These are phyloP conservation scores for Drosophila austrosaltans DNA, from an alignment of 2,888 invertebrate species.

Conservation along the genomic window DNA sequence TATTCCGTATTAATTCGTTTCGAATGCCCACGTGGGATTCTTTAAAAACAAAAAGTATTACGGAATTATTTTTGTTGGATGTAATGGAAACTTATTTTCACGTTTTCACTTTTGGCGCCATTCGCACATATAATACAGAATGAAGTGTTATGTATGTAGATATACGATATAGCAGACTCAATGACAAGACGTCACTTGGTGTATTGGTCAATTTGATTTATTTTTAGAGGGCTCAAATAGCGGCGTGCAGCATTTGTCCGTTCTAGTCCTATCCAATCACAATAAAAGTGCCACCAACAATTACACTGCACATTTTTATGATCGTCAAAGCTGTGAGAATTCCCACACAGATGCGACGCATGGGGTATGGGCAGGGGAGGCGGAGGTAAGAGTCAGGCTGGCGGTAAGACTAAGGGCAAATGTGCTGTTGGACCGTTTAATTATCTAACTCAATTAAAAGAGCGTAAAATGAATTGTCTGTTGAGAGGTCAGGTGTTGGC, in stretches of 20 bases:
- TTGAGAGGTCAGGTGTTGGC: slow-evolving; percentile 63
- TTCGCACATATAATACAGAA: too few relatives aligned
- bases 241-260: slow-evolving; percentile 6
- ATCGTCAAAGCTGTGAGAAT: slow-evolving; percentile 63
- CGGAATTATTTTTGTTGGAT: too few relatives aligned
- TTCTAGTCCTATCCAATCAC: slow-evolving; percentile 65
- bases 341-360: slow-evolving; percentile 59
- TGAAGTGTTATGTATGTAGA: too few relatives aligned
- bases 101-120: too few relatives aligned
- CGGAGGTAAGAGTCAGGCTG: background rate
- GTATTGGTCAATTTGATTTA: slow-evolving; percentile 1
- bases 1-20: too few relatives aligned
- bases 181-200: background rate
- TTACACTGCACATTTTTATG: slow-evolving; percentile 71
- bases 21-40: too few relatives aligned
- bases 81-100: too few relatives aligned
- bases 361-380: background rate
- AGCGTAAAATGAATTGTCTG: slow-evolving; percentile 64
- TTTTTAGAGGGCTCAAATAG: background rate
- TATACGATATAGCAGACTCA: too few relatives aligned
- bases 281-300: slow-evolving; percentile 73
- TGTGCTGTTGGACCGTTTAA: slow-evolving; percentile 53
- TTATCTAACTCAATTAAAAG: slow-evolving; percentile 77
- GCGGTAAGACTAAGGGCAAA: background rate
- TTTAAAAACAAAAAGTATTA: too few relatives aligned